Evolutionary conservation across 2,113 vertebrate species (phyloP).

Genomic region (Paralichthys olivaceus): DNA sequence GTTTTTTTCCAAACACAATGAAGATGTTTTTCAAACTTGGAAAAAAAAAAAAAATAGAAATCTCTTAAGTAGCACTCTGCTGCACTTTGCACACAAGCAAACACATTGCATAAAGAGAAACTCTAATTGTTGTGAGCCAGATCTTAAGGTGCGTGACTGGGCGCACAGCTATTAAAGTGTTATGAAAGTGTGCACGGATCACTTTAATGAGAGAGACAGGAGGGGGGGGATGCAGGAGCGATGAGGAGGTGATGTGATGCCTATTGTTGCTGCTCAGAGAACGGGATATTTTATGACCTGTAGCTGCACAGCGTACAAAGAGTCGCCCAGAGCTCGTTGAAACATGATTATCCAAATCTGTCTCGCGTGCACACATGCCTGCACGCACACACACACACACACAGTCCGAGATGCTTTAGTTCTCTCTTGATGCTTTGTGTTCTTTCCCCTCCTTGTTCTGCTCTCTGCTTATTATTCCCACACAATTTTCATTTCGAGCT

Average conservation of each 20-base stretch:
- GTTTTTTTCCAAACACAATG: background rate
- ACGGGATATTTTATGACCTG: slow-evolving; percentile 63
- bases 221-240: background rate
- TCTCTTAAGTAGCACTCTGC: slow-evolving; percentile 16
- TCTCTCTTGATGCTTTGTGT: slow-evolving; percentile 1
- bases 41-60: slow-evolving; percentile 7
- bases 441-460: background rate
- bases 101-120: slow-evolving; percentile 23
- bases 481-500: slow-evolving; percentile 5
- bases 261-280: slow-evolving; percentile 51
- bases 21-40: background rate
- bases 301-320: slow-evolving; percentile 33
- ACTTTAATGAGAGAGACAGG: slow-evolving; percentile 51
- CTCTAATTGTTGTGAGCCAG: slow-evolving; percentile 57
- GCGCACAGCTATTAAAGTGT: slow-evolving; percentile 54
- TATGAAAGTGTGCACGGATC: slow-evolving; percentile 60
- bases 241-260: slow-evolving; percentile 23
- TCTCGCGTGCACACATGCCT: background rate
- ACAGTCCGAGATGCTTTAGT: background rate
- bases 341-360: slow-evolving; percentile 65
- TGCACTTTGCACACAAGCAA: slow-evolving; percentile 17
- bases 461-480: background rate
- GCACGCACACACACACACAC: background rate
- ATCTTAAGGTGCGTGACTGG: slow-evolving; percentile 1
- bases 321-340: slow-evolving; percentile 44